Conservation (phyloP, 2,888 invertebrate genomes). For the Polyploca ridens region DNA sequence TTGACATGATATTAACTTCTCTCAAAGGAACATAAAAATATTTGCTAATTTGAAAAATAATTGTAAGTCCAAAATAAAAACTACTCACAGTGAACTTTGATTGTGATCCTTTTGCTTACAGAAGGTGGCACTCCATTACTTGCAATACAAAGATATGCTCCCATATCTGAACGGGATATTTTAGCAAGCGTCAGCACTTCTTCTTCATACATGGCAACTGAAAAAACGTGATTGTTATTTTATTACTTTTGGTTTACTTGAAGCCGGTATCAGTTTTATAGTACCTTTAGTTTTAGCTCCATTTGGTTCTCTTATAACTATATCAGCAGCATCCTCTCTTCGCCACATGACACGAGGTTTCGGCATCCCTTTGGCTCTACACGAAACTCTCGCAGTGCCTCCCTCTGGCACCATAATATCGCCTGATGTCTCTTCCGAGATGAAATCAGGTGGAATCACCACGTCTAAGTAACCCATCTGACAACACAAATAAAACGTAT, state of each 20-base stretch:
- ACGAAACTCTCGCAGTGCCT: conserved; percentile 87
- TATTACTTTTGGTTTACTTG: too few relatives aligned
- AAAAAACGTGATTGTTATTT: conserved; percentile 33
- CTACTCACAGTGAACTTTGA: conserved; percentile 95
- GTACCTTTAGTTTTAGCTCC: conserved; percentile 87
- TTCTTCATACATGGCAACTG: conserved; percentile 89
- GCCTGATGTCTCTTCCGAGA: conserved; percentile 93
- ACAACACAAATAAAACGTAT: conserved; percentile 35
- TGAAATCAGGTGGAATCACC: conserved; percentile 96
- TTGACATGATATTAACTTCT: too few relatives aligned
- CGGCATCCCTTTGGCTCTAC: conserved; percentile 91
- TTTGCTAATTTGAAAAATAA: neutral
- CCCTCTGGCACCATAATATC: conserved; percentile 95
- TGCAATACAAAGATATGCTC: conserved; percentile 95
- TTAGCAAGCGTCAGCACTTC: conserved; percentile 90
- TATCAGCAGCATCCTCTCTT: conserved; percentile 92
- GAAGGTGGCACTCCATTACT: conserved; percentile 95
- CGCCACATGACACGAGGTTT: conserved; percentile 92
- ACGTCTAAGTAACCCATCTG: conserved; percentile 94
- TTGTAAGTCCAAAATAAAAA: conserved; percentile 14
- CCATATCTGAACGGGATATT: conserved; percentile 95
- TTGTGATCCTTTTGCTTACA: conserved; percentile 94
- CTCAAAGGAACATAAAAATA: too few relatives aligned
- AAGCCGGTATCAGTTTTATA: conserved; percentile 13
- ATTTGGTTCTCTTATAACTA: conserved; percentile 89